Conservation (phyloP, 1,140 invertebrate genomes). For the Drosophila setifemur region DNA sequence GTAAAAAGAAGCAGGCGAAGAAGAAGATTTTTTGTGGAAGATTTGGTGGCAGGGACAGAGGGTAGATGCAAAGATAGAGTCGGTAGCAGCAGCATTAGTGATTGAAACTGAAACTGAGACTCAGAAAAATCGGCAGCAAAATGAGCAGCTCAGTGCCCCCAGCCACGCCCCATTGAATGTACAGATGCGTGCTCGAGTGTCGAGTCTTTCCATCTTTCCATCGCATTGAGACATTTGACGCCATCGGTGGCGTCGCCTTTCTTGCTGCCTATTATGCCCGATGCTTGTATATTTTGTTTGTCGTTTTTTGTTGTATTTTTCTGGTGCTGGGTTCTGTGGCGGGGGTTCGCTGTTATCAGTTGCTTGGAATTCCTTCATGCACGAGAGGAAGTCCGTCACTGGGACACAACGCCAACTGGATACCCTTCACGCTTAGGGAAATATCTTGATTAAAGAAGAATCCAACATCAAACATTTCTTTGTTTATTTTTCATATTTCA, state of each 20-base stretch:
- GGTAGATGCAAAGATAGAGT: not conserved
- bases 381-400: not conserved
- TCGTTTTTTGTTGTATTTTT: slow-evolving; percentile 6
- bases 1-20: slow-evolving; percentile 1
- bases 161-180: slow-evolving; percentile 65
- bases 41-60: not conserved
- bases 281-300: not conserved
- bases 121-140: not conserved
- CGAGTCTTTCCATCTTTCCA: slow-evolving; percentile 30
- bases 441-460: too few relatives aligned
- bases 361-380: slow-evolving; percentile 43
- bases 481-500: too few relatives aligned
- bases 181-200: slow-evolving; percentile 68
- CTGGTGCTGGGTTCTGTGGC: not conserved
- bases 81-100: slow-evolving; percentile 7
- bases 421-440: too few relatives aligned
- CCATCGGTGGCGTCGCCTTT: slow-evolving; percentile 24
- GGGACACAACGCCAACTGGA: not conserved
- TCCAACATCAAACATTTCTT: too few relatives aligned
- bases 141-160: slow-evolving; percentile 49
- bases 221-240: slow-evolving; percentile 75
- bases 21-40: too few relatives aligned
- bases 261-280: too few relatives aligned
- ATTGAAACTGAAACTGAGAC: slow-evolving; percentile 5
- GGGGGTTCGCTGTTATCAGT: slow-evolving; percentile 57